These are phyloP conservation scores for Acipenser oxyrinchus DNA, from an alignment of 2,797 vertebrate species.

Conservation along the genomic window DNA sequence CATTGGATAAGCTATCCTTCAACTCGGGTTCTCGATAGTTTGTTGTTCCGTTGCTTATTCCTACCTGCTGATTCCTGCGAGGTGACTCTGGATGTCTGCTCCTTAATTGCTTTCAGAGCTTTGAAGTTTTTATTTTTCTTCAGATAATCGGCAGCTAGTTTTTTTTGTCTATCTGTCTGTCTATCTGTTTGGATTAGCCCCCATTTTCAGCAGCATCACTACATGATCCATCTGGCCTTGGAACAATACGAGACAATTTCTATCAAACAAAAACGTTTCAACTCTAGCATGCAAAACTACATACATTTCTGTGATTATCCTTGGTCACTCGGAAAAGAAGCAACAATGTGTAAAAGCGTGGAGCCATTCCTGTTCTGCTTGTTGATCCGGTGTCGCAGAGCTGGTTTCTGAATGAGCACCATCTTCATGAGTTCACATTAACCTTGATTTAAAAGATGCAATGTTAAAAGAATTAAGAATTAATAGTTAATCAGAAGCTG, in stretches of 20 bases:
- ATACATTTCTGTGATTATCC: conserved; percentile 46
- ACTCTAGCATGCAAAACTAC: conserved; percentile 22
- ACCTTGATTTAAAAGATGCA: conserved; percentile 33
- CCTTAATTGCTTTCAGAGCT: conserved; percentile 48
- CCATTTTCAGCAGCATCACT: conserved; percentile 53
- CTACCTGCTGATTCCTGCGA: conserved; percentile 48
- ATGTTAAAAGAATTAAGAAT: too few species aligned
- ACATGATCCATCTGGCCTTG: conserved; percentile 60
- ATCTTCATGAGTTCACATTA: conserved; percentile 52
- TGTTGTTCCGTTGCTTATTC: neutral
- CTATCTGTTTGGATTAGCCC: conserved; percentile 56
- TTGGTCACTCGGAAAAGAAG: conserved; percentile 18
- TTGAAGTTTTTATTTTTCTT: conserved; percentile 60
- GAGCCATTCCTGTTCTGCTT: conserved; percentile 48
- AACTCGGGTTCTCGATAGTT: neutral
- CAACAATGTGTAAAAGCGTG: conserved; percentile 53
- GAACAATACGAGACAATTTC: neutral
- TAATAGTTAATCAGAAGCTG: neutral
- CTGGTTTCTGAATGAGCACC: conserved; percentile 44
- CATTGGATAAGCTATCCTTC: neutral
- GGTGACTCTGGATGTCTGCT: conserved; percentile 31
- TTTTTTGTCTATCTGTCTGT: conserved; percentile 30
- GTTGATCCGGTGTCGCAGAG: conserved; percentile 51
- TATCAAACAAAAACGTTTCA: neutral
- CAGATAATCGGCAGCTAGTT: conserved; percentile 45